These are phyloP conservation scores for Aphaenogaster floridana DNA, from an alignment of 1,140 invertebrate species.

Conservation along the genomic window DNA sequence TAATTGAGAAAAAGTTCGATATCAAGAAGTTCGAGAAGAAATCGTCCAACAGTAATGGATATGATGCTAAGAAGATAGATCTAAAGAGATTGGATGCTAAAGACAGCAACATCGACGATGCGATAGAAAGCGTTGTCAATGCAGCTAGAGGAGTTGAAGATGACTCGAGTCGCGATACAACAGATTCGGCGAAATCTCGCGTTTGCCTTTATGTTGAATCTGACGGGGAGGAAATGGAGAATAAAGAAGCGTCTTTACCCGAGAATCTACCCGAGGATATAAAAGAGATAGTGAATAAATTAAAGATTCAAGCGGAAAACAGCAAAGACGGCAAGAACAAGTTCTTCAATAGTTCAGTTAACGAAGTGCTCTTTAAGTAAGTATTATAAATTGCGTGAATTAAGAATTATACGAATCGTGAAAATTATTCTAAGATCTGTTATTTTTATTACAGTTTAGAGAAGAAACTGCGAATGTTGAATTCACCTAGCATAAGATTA, in stretches of 20 bases:
- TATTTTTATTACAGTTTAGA: constrained; percentile 88
- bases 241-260: constrained; percentile 87
- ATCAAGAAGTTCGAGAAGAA: constrained; percentile 83
- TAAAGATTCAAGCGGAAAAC: constrained; percentile 88
- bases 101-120: constrained; percentile 84
- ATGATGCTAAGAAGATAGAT: constrained; percentile 81
- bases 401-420: background rate
- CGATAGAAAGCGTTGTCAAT: constrained; percentile 88
- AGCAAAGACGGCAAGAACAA: constrained; percentile 89
- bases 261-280: constrained; percentile 88
- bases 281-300: constrained; percentile 87
- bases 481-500: constrained; percentile 84
- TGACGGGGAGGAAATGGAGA: constrained; percentile 83
- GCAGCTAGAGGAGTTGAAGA: constrained; percentile 83
- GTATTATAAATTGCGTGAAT: constrained; percentile 45
- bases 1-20: constrained; percentile 80
- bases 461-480: constrained; percentile 86
- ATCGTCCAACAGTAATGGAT: constrained; percentile 78
- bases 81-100: constrained; percentile 78
- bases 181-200: constrained; percentile 83
- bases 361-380: constrained; percentile 89
- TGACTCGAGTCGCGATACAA: constrained; percentile 85
- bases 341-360: constrained; percentile 89
- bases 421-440: constrained; percentile 10
- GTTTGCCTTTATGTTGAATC: constrained; percentile 79